Base-by-base conservation (phyloP, 2,113 vertebrate species). In the Pelmatolapia mariae region DNA sequence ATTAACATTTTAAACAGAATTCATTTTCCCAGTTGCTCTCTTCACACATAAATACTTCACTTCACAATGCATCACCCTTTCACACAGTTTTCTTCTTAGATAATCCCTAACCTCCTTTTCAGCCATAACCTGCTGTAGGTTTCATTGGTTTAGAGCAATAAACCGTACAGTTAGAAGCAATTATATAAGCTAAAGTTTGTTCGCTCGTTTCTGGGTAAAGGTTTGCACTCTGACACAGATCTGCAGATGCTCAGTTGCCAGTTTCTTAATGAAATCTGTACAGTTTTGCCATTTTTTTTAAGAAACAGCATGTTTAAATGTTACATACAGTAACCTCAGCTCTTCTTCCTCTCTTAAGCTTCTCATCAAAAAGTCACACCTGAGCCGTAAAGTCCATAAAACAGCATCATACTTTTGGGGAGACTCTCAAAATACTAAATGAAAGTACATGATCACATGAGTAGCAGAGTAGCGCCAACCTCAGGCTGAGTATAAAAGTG, bases 11-110 rank as follows among this genome's bases (percentile, higher is more conserved):
- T 33, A 24, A 26, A 15, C 56, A 80, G 63, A 45, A 24, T 29
- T 82, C 1, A 26, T 52, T 85, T 80, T 31, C 80, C 54, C 81
- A 82, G 73, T 16, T 16, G 81, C 59, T 87, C 71, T 84, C 47
- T 52, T 89, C 87, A 87, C 56, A 91, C 81, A 90, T 90, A 85
- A 93, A 95, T 93, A 92, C 38, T 81, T 22, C 73, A 56, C 52
- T 59, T 85, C 29, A 86, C 29, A 71, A 12, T 61, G 59, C 24
- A 66, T 33, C 26, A 53, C 56, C 47, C 33, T 84, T 43, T 56
- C 16, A 38, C 26, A 54, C 45, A 43, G 16, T 31, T 45, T 54
- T 53, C 9, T 40, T 33, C 6, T 24, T 15, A 52, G 15, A 6
- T 45, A 24, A 83, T 54, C 38, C 13, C 33, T 26, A 7, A 47